These are phyloP conservation scores for Eupithecia abbreviata DNA, from an alignment of 2,888 invertebrate species.

Conservation along the genomic window DNA sequence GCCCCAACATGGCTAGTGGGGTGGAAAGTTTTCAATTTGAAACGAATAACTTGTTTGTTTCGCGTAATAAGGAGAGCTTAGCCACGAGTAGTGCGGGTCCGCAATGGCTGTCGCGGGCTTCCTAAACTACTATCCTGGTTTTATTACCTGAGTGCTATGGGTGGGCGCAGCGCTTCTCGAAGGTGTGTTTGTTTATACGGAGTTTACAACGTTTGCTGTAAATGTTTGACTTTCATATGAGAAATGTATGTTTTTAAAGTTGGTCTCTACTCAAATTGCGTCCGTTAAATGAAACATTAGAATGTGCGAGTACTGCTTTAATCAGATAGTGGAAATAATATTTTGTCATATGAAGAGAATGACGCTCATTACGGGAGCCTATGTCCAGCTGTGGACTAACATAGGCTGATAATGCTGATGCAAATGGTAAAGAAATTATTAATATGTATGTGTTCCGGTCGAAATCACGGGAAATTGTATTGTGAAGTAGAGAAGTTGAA, in stretches of 20 bases:
- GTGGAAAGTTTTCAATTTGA: conserved; percentile 84
- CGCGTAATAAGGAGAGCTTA: conserved; percentile 81
- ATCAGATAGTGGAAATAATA: background rate
- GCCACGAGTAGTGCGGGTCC: conserved; percentile 73
- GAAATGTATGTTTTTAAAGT: conserved; percentile 10
- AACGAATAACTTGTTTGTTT: conserved; percentile 83
- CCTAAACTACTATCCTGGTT: conserved; percentile 82
- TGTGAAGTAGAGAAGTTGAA: no score
- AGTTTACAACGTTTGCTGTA: conserved; percentile 47
- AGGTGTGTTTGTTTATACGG: conserved; percentile 56
- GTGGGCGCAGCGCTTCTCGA: conserved; percentile 60
- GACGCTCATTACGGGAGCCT: no score
- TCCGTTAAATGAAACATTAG: background rate
- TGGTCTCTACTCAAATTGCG: conserved; percentile 5
- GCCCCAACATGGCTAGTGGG: conserved; percentile 79
- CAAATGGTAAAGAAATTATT: no score
- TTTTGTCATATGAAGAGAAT: background rate
- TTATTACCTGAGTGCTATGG: conserved; percentile 79
- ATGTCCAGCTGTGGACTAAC: no score
- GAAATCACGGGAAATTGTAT: no score
- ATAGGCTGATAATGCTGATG: no score
- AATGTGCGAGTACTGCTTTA: background rate
- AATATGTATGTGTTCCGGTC: no score
- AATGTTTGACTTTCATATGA: conserved; percentile 31
- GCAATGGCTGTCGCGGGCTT: conserved; percentile 78